Evolutionary conservation across 2,797 vertebrate species (phyloP), one percentile per base, ranked within the genome.

Genomic region (Leontopithecus rosalia): DNA sequence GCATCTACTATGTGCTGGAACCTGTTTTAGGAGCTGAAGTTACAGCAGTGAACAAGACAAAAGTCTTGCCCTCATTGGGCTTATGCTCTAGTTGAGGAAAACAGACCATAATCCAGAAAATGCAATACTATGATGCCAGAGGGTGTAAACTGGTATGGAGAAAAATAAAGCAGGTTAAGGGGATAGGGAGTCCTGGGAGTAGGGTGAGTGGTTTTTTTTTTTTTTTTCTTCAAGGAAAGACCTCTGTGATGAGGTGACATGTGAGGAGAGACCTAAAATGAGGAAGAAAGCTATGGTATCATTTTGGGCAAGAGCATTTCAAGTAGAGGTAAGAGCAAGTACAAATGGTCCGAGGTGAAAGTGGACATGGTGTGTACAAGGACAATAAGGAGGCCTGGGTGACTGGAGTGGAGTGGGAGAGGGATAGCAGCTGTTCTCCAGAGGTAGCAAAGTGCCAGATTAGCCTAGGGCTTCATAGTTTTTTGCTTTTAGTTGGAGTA

Each of bases 51-150:
- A 77, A 90, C 1, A 90, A 85, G 64, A 75, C 5, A 85, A 88
- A 72, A 41, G 9, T 61, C 19, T 41, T 76, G 36, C 28, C 75
- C 1, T 24, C 79, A 57, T 52, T 8, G 72, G 72, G 50, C n/a
- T 88, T 92, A 55, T 12, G 20, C 55, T 88, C 41, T 28, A 86
- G 72, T 88, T 81, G 87, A 88, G 20, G 36, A 46, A 91, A 46
- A 86, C 17, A 92, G 12, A 90, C 22, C 6, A 48, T 41, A 88
- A 90, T 91, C 10, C 76, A 92, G 67, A 77, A 96, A 85, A 96
- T 46, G 12, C 28, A 92, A 84, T 64, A 58, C 24, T n/a, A 3
- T 67, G 80, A 84, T 73, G 39, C 50, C 39, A 76, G 57, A 82
- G 12, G 17, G 11, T 91, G 4, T 88, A 57, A 64, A n/a, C 15